Percentiles rank a stretch among this genome's conserved stretches.
These are phyloP conservation scores for Nasonia longicornis DNA, from an alignment of 1,140 invertebrate genomes.

Conservation along the genomic window DNA sequence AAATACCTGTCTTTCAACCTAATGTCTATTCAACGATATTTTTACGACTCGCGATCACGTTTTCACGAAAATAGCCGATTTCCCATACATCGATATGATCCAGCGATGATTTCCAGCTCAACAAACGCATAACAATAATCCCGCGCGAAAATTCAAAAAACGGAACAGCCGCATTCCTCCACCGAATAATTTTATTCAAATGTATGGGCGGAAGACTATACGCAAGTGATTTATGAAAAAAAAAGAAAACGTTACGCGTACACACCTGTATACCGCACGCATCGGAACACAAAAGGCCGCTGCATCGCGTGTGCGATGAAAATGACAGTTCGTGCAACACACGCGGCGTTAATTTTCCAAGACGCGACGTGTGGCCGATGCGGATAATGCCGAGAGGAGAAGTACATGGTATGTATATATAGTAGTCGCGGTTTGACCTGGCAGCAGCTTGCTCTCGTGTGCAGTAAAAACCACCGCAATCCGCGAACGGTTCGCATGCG, in stretches of 20 bases:
- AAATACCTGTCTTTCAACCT: neutral
- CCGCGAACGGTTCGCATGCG: neutral
- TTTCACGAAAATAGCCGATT: neutral
- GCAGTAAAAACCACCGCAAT: conserved; percentile 2
- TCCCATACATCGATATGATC: neutral
- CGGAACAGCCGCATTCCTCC: neutral
- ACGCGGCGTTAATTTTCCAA: neutral
- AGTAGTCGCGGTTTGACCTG: neutral
- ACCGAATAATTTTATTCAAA: too few species aligned
- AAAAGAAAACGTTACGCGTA: too few species aligned
- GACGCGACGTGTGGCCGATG: neutral
- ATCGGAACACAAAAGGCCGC: too few species aligned
- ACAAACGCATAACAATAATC: neutral
- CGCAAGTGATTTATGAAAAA: too few species aligned
- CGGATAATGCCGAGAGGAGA: neutral
- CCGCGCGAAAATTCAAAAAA: neutral
- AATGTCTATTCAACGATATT: neutral
- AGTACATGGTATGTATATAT: too few species aligned
- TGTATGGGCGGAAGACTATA: too few species aligned
- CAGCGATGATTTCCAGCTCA: too few species aligned
- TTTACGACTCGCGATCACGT: neutral
- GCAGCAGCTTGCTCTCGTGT: neutral
- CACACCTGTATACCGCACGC: too few species aligned
- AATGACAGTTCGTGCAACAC: too few species aligned
- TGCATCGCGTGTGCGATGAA: too few species aligned